These are phyloP conservation scores for Nasonia longicornis DNA, from an alignment of 1,140 invertebrate species.

Conservation along the genomic window DNA sequence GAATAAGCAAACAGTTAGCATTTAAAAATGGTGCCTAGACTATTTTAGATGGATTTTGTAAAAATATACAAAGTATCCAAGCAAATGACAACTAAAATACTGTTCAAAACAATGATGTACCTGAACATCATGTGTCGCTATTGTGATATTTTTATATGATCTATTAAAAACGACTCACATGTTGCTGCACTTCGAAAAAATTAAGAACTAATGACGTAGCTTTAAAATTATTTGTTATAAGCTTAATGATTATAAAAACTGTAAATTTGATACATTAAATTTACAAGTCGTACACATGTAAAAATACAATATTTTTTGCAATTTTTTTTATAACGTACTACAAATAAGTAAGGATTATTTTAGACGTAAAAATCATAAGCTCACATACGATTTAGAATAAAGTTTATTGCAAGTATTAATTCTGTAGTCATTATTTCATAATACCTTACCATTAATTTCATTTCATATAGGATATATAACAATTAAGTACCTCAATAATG, in stretches of 20 bases:
- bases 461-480: neutral
- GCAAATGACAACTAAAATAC: neutral
- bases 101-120: neutral
- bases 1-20: neutral
- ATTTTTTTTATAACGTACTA: neutral
- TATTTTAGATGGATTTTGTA: slow-evolving; percentile 1
- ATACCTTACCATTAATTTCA: neutral
- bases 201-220: neutral
- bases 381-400: too few species aligned
- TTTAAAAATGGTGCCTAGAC: slow-evolving; percentile 12
- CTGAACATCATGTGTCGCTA: slow-evolving; percentile 14
- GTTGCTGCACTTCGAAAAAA: neutral
- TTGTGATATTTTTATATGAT: slow-evolving; percentile 32
- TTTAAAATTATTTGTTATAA: neutral
- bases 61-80: neutral
- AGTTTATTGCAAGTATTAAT: neutral
- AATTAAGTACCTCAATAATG: neutral
- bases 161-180: neutral
- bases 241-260: neutral
- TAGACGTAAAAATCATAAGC: neutral
- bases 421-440: neutral
- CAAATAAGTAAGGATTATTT: neutral
- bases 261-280: too few species aligned
- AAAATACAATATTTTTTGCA: neutral
- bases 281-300: neutral